Percentiles rank a stretch among this genome's conserved stretches.
Evolutionary conservation across 2,797 vertebrate genomes (phyloP).

Genomic region (Eulemur rubriventer): DNA sequence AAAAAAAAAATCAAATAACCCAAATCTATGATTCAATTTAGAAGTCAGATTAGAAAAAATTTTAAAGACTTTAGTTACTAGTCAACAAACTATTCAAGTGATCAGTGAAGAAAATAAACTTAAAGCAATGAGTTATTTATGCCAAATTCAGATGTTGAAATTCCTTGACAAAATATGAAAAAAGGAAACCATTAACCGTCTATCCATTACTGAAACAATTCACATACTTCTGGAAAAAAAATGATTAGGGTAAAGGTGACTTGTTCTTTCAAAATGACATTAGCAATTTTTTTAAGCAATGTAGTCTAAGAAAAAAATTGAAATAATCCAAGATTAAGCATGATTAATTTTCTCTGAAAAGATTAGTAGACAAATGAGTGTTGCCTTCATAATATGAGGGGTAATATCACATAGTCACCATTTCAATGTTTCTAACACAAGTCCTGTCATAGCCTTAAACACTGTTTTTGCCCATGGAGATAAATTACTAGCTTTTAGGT

Average conservation of each 20-base stretch:
- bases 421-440: conserved; percentile 55
- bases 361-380: conserved; percentile 15
- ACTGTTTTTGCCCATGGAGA: neutral
- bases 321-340: conserved; percentile 46
- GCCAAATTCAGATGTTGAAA: conserved; percentile 47
- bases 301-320: conserved; percentile 10
- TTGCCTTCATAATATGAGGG: conserved; percentile 36
- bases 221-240: neutral
- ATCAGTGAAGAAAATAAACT: conserved; percentile 48
- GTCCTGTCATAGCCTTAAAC: conserved; percentile 2
- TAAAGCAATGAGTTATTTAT: conserved; percentile 6
- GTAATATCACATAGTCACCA: conserved; percentile 39
- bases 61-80: conserved; percentile 8
- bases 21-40: conserved; percentile 45
- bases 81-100: conserved; percentile 38
- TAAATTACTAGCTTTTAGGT: conserved; percentile 59
- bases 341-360: conserved; percentile 58
- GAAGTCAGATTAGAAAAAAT: neutral
- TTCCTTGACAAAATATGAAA: conserved; percentile 28
- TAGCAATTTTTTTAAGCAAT: conserved; percentile 46
- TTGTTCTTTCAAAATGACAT: conserved; percentile 45
- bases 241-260: neutral
- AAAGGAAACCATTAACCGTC: conserved; percentile 21
- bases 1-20: conserved; percentile 11
- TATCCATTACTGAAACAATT: conserved; percentile 38